Percentiles rank a stretch among this genome's conserved stretches.
Conservation (phyloP, 2,797 vertebrate genomes). For the Parauchenoglanis ngamensis region DNA sequence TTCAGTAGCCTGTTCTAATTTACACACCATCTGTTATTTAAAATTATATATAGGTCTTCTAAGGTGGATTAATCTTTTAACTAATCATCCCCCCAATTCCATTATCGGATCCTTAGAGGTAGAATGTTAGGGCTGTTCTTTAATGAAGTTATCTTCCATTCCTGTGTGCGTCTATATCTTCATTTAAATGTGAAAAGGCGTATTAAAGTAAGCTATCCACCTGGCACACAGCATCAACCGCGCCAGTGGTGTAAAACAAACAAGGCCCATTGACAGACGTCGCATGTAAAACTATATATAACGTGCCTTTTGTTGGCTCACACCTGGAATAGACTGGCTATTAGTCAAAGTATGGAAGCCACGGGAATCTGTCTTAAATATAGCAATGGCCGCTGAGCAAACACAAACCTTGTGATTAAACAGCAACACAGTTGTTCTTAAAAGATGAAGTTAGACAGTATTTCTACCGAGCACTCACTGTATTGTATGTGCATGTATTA, state of each 20-base stretch:
- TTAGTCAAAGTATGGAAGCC: constrained; percentile 56
- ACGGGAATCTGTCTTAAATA: constrained; percentile 47
- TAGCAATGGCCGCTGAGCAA: constrained; percentile 52
- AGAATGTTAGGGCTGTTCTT: background rate
- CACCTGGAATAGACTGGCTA: constrained; percentile 64
- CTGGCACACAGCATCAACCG: constrained; percentile 61
- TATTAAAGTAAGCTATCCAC: constrained; percentile 67
- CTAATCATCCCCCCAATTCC: background rate
- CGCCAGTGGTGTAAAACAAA: constrained; percentile 64
- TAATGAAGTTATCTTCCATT: background rate
- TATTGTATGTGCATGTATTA: background rate
- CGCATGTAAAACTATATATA: constrained; percentile 73
- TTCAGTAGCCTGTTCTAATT: constrained; percentile 13
- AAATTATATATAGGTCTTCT: background rate
- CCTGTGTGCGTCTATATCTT: constrained; percentile 16
- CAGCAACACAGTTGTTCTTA: background rate
- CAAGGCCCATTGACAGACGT: constrained; percentile 66
- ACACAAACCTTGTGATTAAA: constrained; percentile 32
- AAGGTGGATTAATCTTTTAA: background rate
- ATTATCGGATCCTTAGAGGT: background rate
- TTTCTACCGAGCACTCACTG: background rate
- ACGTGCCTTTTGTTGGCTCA: constrained; percentile 68
- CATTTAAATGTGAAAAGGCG: constrained; percentile 58
- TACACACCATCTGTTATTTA: constrained; percentile 18
- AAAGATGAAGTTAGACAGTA: background rate